Conservation (phyloP, 2,888 invertebrate genomes). For the Torymus auratus region DNA sequence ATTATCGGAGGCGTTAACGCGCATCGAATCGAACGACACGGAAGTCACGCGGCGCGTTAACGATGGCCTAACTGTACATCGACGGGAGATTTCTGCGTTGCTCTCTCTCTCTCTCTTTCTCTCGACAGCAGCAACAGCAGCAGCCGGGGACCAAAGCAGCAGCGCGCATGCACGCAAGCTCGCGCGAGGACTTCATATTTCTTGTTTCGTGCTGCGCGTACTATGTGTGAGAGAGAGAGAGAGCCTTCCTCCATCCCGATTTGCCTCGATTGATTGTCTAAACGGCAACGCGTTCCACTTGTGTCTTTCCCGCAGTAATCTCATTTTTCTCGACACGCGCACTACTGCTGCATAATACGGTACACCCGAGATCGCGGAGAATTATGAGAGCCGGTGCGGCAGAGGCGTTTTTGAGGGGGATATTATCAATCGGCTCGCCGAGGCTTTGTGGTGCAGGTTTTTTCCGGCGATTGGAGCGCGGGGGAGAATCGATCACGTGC, state of each 20-base stretch:
- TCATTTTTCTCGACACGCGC: slow-evolving; percentile 19
- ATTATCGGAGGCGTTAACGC: slow-evolving; percentile 59
- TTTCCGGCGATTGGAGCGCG: background rate
- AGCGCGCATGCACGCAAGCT: slow-evolving; percentile 40
- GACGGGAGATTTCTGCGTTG: slow-evolving; percentile 47
- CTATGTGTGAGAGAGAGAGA: no score
- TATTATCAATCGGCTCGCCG: background rate
- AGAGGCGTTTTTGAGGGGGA: background rate
- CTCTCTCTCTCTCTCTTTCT: background rate
- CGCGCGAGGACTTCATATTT: slow-evolving; percentile 38
- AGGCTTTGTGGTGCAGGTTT: background rate
- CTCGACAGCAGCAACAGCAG: no score
- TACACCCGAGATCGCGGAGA: background rate
- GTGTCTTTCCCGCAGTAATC: slow-evolving; percentile 12
- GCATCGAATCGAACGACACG: slow-evolving; percentile 59
- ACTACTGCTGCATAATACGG: background rate
- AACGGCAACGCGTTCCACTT: slow-evolving; percentile 40
- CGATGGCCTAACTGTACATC: slow-evolving; percentile 58
- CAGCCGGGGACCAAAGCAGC: background rate
- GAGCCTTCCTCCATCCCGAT: slow-evolving; percentile 9
- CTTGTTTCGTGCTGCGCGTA: slow-evolving; percentile 30
- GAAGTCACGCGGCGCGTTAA: slow-evolving; percentile 59
- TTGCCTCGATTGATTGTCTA: slow-evolving; percentile 46
- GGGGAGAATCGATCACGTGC: no score
- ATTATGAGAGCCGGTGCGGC: slow-evolving; percentile 6